Base-by-base conservation (phyloP, 2,797 vertebrate genomes). In the Meda fulgida region DNA sequence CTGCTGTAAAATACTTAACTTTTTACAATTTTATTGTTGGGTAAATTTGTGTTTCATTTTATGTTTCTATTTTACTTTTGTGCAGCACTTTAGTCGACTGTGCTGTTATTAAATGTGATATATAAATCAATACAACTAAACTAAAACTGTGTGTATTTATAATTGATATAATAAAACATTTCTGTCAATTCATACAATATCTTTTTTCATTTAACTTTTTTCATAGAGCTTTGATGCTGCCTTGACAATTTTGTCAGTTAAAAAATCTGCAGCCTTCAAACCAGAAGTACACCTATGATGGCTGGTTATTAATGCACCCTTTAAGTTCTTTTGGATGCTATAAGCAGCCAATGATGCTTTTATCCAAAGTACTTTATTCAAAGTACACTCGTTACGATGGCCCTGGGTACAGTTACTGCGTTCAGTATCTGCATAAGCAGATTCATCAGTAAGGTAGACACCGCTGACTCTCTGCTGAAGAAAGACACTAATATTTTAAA, bases 401-500 rank as follows among this genome's bases (percentile, higher is more conserved):
- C 16, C n/a, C 36, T 26, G 55, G 66, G 66, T 55, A 26, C 46
- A 53, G 84, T 84, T 87, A 81, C 55, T 78, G 58, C 81, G 69
- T 78, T 84, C 60, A 72, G 63, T 55, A 78, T 79, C 77, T 87
- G 70, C 51, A 70, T 60, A 55, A 66, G 75, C 55, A 75, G 29
- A 84, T 71, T 65, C 9, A 78, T 67, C 31, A 21, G 9, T 40
- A 65, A 69, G 38, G 76, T 69, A 78, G 60, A 73, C 67, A 77
- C 60, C 8, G 5, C 8, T 82, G 71, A 71, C 78, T 83, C 82
- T 58, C 75, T 8, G 43, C 36, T 63, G 55, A 58, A 69, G 70
- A 81, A 76, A 58, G 58, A 65, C 83, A 89, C 93, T 93, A 72
- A 89, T 87, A 86, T 91, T 91, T 87, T 89, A 87, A 83, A 73